Evolutionary conservation across 2,113 vertebrate genomes (phyloP), one percentile per base, ranked within the genome.

Genomic region (Alethe diademata): DNA sequence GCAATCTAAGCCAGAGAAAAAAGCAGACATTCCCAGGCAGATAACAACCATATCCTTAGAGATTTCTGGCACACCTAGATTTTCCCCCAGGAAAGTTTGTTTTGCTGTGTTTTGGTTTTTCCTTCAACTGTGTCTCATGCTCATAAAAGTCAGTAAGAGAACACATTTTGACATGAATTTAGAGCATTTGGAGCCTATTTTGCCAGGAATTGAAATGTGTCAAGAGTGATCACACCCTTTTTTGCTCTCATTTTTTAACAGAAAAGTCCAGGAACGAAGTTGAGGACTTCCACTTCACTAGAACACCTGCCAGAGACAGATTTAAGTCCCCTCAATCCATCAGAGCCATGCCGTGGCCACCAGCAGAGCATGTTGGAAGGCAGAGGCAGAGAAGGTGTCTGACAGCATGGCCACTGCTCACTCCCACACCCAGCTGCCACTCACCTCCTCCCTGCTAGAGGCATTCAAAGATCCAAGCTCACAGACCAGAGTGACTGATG

Each of bases 381-480:
- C 29, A n/a, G 38, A 40, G 24, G 17, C 3, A 7, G 35, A 36
- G 50, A 56, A 2, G 5, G 6, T 8, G 3, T n/a, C 48, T 42
- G 4, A 1, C 19, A 51, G n/a, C 40, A 25, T 0, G 1, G 38
- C 6, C 6, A 0, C 31, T 2, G 0, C 54, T 86, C 0, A 1
- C 11, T 33, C 28, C 42, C 48, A 17, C 1, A 1, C 15, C 14
- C 35, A 36, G n/a, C 6, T 11, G 2, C 16, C 2, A 2, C 28
- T 70, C 2, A 1, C 6, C 31, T 45, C 11, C 62, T 23, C 43
- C 2, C 0, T 3, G 2, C 33, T 42, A 53, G 40, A 42, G 35
- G 15, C 2, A 1, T 25, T 11, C 1, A 0, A 65, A 61, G 19
- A 72, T 43, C 54, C 3, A 0, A 40, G 25, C 29, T 56, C 58